Percentiles rank a stretch among this genome's conserved stretches.
phyloP scores from a whole-genome alignment of 2,888 invertebrate genomes.

The Platynereis dumerilii region DNA sequence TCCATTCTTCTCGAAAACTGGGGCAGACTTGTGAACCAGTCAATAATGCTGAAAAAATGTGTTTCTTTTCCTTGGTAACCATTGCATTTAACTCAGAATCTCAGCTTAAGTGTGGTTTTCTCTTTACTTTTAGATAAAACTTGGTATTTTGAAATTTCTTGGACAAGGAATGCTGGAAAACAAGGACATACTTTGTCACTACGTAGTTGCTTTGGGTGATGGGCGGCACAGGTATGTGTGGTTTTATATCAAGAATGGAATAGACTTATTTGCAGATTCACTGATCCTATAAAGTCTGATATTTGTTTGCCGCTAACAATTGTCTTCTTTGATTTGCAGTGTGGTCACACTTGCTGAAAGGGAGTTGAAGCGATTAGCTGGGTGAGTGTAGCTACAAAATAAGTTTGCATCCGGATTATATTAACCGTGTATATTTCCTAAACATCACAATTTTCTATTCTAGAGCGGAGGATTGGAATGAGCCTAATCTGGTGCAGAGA shows the following conservation, averaged over 20 bases:
- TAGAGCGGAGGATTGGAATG: slow-evolving; percentile 81
- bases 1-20: too few species aligned
- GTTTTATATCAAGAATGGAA: not conserved
- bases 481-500: slow-evolving; percentile 73
- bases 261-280: not conserved
- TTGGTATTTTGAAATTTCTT: slow-evolving; percentile 83
- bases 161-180: slow-evolving; percentile 79
- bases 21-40: too few species aligned
- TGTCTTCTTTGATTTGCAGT: slow-evolving; percentile 62
- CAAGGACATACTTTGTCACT: slow-evolving; percentile 76
- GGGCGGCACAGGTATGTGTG: slow-evolving; percentile 71
- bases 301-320: too few species aligned
- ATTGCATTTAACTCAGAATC: too few species aligned
- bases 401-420: too few species aligned
- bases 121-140: slow-evolving; percentile 68
- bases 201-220: slow-evolving; percentile 87
- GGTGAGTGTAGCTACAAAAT: not conserved
- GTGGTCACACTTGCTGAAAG: slow-evolving; percentile 87
- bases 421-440: too few species aligned
- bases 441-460: slow-evolving; percentile 24
- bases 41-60: too few species aligned
- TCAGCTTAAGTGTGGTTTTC: too few species aligned
- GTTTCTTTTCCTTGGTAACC: too few species aligned
- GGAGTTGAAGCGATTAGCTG: slow-evolving; percentile 74
- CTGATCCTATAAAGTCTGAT: too few species aligned